A percentile compares a stretch with the other conserved stretches of the same genome.
phyloP scores from a whole-genome alignment of 2,113 vertebrate species.

The Hippopotamus amphibius region DNA sequence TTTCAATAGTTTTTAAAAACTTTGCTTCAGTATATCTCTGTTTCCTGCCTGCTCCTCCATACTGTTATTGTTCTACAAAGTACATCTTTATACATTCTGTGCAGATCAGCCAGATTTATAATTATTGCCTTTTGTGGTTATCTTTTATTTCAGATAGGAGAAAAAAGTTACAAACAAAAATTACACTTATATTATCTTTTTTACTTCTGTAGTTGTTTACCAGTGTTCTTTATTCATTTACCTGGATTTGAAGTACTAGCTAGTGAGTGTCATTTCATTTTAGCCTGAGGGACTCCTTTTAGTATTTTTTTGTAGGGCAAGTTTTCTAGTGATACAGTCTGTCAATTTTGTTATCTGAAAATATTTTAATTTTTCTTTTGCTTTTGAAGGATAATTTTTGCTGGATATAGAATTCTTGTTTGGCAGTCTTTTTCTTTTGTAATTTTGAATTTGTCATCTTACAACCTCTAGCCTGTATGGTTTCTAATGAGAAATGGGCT shows the following conservation, averaged over 20 bases:
- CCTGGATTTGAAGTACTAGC: not conserved
- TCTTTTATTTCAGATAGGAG: not conserved
- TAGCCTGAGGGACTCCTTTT: not conserved
- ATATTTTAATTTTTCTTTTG: not conserved
- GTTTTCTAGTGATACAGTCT: not conserved
- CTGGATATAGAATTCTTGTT: not conserved
- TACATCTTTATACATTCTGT: not conserved
- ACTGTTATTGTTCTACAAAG: constrained; percentile 12
- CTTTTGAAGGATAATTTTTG: constrained; percentile 30
- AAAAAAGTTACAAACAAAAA: not conserved
- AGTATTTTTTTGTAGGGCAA: not conserved
- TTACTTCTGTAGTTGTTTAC: not conserved
- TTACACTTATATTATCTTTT: not conserved
- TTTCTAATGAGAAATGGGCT: not conserved
- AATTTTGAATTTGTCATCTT: not conserved
- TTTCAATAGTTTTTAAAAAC: not conserved
- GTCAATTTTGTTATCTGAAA: not conserved
- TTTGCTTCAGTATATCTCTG: not conserved
- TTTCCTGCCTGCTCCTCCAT: not conserved
- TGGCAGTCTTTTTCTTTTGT: not conserved
- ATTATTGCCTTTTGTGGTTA: not conserved
- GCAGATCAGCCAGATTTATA: not conserved
- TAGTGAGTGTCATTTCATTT: not conserved
- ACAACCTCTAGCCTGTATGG: too few species aligned
- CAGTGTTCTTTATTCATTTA: constrained; percentile 7